Conservation (phyloP, 2,113 vertebrate genomes). For the Odontesthes bonariensis region DNA sequence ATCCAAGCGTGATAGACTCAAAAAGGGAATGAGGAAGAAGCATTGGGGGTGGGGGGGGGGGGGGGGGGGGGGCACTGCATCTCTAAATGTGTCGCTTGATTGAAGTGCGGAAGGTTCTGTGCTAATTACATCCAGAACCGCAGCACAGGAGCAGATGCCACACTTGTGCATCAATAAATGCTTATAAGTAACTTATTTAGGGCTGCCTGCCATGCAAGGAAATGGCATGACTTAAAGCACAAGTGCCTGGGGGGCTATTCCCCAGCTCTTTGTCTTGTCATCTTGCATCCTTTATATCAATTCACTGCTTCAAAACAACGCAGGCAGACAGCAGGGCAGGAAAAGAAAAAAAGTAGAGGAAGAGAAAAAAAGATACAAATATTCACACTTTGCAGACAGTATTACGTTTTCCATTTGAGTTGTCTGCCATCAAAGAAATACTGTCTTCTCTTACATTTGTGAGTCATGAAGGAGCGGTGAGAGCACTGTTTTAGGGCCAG, state of each 20-base stretch:
- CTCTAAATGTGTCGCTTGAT: conserved; percentile 80
- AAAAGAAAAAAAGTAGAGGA: conserved; percentile 36
- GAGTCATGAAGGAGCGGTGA: conserved; percentile 64
- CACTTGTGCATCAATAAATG: conserved; percentile 87
- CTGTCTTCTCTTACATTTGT: conserved; percentile 68
- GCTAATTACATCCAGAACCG: conserved; percentile 82
- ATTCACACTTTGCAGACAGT: conserved; percentile 80
- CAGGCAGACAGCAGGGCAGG: conserved; percentile 80
- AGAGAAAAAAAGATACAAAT: conserved; percentile 72
- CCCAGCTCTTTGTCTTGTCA: conserved; percentile 85
- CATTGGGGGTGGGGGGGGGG: conserved; percentile 29
- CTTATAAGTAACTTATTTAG: conserved; percentile 88
- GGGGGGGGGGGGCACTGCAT: conserved; percentile 37
- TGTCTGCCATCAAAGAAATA: conserved; percentile 74
- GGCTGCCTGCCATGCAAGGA: conserved; percentile 84
- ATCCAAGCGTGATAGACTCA: conserved; percentile 70
- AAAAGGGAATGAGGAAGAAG: conserved; percentile 64
- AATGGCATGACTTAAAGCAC: conserved; percentile 86
- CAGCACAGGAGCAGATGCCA: conserved; percentile 83
- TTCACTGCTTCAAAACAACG: conserved; percentile 83
- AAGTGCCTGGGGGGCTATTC: conserved; percentile 78
- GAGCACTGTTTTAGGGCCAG: conserved; percentile 64
- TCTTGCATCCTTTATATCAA: conserved; percentile 85
- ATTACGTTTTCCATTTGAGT: conserved; percentile 73
- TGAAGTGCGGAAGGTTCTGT: conserved; percentile 81